A percentile compares a stretch with the other conserved stretches of the same genome.
phyloP scores from a whole-genome alignment of 64 coral and sea anemone species.

The Pachyseris speciosa region DNA sequence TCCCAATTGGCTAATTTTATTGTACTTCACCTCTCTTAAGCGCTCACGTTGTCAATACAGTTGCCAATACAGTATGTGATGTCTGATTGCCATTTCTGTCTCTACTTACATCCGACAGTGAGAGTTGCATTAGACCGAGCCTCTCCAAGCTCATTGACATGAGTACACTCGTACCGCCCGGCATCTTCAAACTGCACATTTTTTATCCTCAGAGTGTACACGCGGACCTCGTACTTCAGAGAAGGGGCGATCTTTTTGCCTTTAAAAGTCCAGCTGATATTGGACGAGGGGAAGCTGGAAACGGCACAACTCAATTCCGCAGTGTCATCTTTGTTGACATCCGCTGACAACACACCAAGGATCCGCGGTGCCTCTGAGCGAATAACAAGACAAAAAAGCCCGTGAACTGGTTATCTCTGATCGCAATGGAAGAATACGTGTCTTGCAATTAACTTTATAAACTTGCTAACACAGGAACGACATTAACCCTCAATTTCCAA shows the following conservation, averaged over 20 bases:
- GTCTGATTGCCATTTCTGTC: neutral
- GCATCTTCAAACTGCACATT: neutral
- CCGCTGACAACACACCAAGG: neutral
- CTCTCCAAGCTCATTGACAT: conserved; percentile 31
- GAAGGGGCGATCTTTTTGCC: conserved; percentile 8
- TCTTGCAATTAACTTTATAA: no score
- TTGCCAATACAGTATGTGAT: neutral
- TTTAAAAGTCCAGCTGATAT: conserved; percentile 86
- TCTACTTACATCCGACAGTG: conserved; percentile 55
- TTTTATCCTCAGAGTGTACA: conserved; percentile 2
- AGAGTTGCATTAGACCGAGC: conserved; percentile 27
- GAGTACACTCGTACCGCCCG: conserved; percentile 48
- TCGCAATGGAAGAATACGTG: neutral
- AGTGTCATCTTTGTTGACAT: conserved; percentile 16
- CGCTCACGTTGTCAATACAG: no score
- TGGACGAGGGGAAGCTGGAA: conserved; percentile 69
- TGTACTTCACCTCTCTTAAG: no score
- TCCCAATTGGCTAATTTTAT: no score
- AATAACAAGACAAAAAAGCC: neutral
- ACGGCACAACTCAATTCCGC: conserved; percentile 55
- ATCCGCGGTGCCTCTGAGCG: conserved; percentile 74
- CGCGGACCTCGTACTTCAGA: neutral
- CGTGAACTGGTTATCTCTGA: neutral
- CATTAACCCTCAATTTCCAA: no score
- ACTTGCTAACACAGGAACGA: no score